A percentile compares a stretch with the other conserved stretches of the same genome.
Conservation (phyloP, 2,888 invertebrate species). For the Drosophila kuntzei region DNA sequence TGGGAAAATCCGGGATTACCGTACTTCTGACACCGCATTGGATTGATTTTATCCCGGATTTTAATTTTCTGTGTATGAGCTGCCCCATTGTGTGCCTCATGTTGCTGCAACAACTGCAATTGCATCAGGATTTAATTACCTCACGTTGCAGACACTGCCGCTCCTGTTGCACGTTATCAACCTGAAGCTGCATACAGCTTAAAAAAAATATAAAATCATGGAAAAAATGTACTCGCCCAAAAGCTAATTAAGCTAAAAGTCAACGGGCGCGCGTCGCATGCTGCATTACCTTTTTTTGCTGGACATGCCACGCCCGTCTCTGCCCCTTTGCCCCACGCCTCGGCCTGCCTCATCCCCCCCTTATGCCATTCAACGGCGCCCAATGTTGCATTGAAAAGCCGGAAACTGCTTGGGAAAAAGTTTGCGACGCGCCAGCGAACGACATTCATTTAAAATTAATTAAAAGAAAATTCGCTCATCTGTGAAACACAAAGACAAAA, state of each 20-base stretch:
- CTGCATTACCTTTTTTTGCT: constrained; percentile 35
- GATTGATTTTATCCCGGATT: no score
- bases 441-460: constrained; percentile 82
- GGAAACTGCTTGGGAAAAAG: constrained; percentile 66
- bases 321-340: neutral
- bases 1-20: no score
- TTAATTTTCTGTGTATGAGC: no score
- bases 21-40: no score
- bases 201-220: constrained; percentile 12
- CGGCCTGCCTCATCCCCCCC: neutral
- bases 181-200: constrained; percentile 21
- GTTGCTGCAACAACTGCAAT: constrained; percentile 19
- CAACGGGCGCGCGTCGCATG: constrained; percentile 55
- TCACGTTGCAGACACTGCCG: constrained; percentile 45
- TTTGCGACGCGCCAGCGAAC: constrained; percentile 76
- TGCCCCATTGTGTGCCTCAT: constrained; percentile 25
- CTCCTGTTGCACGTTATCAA: constrained; percentile 37
- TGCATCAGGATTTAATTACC: constrained; percentile 59
- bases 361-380: constrained; percentile 7
- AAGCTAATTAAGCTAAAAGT: constrained; percentile 79
- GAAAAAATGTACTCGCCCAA: constrained; percentile 57
- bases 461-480: constrained; percentile 82
- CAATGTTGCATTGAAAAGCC: constrained; percentile 43
- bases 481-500: constrained; percentile 80
- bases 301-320: constrained; percentile 34